phyloP scores from a whole-genome alignment of 2,113 vertebrate genomes.

The Chionodraco myersi region DNA sequence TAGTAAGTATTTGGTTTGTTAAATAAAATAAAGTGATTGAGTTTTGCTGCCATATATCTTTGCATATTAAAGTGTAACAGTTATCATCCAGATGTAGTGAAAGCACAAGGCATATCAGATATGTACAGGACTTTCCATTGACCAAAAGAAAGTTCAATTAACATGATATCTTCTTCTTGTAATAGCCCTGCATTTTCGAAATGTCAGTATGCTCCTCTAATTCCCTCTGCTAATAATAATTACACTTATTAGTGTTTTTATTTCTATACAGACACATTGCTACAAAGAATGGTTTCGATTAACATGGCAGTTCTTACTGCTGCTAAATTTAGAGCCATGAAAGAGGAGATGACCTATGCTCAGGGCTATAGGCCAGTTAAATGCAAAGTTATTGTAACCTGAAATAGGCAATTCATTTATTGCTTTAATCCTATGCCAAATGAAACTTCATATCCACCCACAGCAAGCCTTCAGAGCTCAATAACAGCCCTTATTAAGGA shows the following conservation, averaged over 20 bases:
- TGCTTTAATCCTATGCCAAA: too few species aligned
- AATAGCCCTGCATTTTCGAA: background rate
- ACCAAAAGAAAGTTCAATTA: background rate
- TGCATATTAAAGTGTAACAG: background rate
- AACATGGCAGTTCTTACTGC: slow-evolving; percentile 58
- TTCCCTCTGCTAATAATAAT: slow-evolving; percentile 31
- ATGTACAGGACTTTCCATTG: background rate
- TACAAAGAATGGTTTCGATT: slow-evolving; percentile 30
- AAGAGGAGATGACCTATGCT: slow-evolving; percentile 75
- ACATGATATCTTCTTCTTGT: background rate
- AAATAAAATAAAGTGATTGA: background rate
- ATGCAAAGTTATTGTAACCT: slow-evolving; percentile 25
- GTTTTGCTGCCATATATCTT: background rate
- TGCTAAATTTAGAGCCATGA: slow-evolving; percentile 79
- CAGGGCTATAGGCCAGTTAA: slow-evolving; percentile 31
- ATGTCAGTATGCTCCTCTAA: slow-evolving; percentile 7
- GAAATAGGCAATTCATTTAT: too few species aligned
- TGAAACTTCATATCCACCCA: background rate
- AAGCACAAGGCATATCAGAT: background rate
- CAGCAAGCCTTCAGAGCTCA: background rate
- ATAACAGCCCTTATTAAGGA: background rate
- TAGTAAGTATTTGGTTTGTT: too few species aligned
- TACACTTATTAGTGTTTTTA: slow-evolving; percentile 21
- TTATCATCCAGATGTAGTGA: background rate
- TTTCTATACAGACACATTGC: slow-evolving; percentile 16